Conservation (phyloP, 2,888 invertebrate genomes). For the Phytoseiulus persimilis region DNA sequence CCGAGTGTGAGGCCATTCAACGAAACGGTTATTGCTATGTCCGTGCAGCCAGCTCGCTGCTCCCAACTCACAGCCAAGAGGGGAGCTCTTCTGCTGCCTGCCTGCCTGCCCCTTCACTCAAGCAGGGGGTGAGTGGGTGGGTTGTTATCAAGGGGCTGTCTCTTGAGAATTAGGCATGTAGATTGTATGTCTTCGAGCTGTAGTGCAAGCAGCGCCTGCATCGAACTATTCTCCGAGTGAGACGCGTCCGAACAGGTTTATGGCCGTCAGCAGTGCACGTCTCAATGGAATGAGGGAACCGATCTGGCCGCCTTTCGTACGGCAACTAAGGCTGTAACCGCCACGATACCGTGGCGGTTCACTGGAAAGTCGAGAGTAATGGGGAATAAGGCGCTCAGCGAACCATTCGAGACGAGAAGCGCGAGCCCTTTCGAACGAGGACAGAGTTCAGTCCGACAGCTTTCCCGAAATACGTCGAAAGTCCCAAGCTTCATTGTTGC, state of each 20-base stretch:
- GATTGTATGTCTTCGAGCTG: background rate
- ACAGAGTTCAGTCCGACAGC: too few species aligned
- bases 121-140: background rate
- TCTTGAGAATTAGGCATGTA: slow-evolving; percentile 5
- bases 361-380: background rate
- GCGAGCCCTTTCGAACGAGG: too few species aligned
- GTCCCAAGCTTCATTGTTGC: too few species aligned
- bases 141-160: background rate
- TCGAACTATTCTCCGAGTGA: background rate
- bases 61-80: background rate
- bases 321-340: too few species aligned
- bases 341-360: too few species aligned
- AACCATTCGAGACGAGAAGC: too few species aligned
- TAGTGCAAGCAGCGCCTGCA: background rate
- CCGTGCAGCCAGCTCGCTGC: background rate
- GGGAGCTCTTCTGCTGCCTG: background rate
- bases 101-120: background rate
- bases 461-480: too few species aligned
- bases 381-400: background rate
- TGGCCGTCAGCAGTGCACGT: background rate
- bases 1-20: background rate
- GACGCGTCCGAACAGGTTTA: background rate
- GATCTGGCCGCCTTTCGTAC: background rate
- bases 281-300: background rate
- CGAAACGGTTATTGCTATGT: slow-evolving; percentile 5